Evolutionary conservation across 2,113 vertebrate species (phyloP), one percentile per base, ranked within the genome.

Genomic region (Nibea albiflora): DNA sequence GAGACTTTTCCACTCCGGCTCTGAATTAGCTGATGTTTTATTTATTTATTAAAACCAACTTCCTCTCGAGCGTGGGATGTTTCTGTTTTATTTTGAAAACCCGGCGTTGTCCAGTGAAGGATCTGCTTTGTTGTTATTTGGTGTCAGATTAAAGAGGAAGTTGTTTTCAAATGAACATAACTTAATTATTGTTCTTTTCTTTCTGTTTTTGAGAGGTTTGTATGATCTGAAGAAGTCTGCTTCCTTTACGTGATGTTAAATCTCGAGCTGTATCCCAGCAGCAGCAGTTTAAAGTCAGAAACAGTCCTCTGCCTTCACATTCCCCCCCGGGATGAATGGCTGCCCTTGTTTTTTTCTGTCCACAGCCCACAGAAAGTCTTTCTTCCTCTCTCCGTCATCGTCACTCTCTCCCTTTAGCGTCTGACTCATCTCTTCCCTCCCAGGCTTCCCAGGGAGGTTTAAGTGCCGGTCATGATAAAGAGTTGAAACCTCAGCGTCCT

Each of bases 331-430:
- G 79, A 61, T 89, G 67, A 90, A 89, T 82, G 83, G 60, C 6
- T 52, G 75, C 50, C 78, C 75, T 89, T 90, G 84, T 91, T 64
- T 44, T 65, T 44, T 76, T 67, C 75, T 80, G 81, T 85, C 70
- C 49, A 61, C 83, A 71, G 71, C 69, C 72, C 71, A 82, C 46
- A 87, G 76, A 82, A 80, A 56, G 49, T 1, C 63, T 85, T 53
- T 84, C 62, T 76, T 26, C 81, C 76, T 69, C n/a, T 53, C 68
- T 74, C 64, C 73, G 65, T 80, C 90, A 78, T 75, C 42, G 3
- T 47, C 70, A 44, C 79, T 84, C 64, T 75, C 78, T 76, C 70
- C 60, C 61, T 80, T 76, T n/a, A 57, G 81, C 46, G 1, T 69
- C 78, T 89, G 88, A 89, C 67, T 89, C 85, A 87, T 68, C 15